Evolutionary conservation across 2,888 invertebrate genomes (phyloP).

Genomic region (Philereme vetulata): DNA sequence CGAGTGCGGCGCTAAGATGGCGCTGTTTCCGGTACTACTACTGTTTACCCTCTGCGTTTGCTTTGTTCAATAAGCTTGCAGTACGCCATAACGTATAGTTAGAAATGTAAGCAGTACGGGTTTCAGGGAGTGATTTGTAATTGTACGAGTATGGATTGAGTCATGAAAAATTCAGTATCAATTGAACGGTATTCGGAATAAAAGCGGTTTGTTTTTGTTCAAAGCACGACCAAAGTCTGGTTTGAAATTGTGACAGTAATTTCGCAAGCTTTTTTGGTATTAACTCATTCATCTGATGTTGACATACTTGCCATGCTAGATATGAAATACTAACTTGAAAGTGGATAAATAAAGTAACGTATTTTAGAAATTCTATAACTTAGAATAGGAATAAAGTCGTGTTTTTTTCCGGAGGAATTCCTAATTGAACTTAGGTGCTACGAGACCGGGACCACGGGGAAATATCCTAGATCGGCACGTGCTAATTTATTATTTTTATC

Average conservation of each 20-base stretch:
- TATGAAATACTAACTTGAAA: too few relatives aligned
- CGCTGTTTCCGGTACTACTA: conserved; percentile 47
- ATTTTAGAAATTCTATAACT: neutral
- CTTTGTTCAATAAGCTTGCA: conserved; percentile 29
- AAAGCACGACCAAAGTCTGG: too few relatives aligned
- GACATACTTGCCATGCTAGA: too few relatives aligned
- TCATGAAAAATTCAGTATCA: too few relatives aligned
- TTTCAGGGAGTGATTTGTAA: too few relatives aligned
- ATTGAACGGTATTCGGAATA: too few relatives aligned
- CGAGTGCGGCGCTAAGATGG: conserved; percentile 52
- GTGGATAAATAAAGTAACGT: neutral
- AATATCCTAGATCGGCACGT: conserved; percentile 9
- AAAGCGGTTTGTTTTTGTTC: too few relatives aligned
- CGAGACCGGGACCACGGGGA: conserved; percentile 4
- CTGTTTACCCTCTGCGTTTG: conserved; percentile 45
- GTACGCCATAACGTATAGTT: neutral
- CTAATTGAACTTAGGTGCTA: conserved; percentile 11
- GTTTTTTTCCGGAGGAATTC: neutral
- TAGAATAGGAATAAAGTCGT: neutral
- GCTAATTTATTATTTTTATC: neutral
- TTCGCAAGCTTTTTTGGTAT: too few relatives aligned
- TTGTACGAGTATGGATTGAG: too few relatives aligned
- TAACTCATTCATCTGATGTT: too few relatives aligned
- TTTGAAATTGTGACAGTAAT: too few relatives aligned
- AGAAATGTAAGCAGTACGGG: neutral